Evolutionary conservation across 2,797 vertebrate species (phyloP).

Genomic region (Scarus forsteni): DNA sequence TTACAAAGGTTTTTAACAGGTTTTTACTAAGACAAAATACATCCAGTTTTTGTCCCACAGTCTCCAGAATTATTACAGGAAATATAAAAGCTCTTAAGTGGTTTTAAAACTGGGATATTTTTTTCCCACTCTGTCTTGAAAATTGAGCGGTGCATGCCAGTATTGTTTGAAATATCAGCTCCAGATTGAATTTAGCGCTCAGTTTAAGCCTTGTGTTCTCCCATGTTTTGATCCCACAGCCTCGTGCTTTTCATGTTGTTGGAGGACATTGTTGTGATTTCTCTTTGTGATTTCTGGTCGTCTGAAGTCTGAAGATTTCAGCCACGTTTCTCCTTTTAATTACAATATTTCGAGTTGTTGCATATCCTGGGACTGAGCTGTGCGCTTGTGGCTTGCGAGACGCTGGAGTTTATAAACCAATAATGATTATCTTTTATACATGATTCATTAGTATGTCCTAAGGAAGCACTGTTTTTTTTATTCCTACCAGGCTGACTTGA

Average conservation of each 20-base stretch:
- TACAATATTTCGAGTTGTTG: slow-evolving; percentile 82
- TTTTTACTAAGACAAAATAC: slow-evolving; percentile 20
- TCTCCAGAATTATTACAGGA: slow-evolving; percentile 18
- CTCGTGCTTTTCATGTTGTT: slow-evolving; percentile 9
- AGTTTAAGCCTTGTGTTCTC: slow-evolving; percentile 12
- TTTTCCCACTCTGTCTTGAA: background rate
- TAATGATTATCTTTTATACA: slow-evolving; percentile 86
- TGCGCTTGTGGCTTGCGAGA: slow-evolving; percentile 79
- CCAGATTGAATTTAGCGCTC: background rate
- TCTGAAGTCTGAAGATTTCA: slow-evolving; percentile 56
- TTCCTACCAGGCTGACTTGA: slow-evolving; percentile 78
- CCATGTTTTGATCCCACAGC: slow-evolving; percentile 15
- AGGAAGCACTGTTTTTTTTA: slow-evolving; percentile 74
- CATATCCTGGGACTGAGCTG: slow-evolving; percentile 79
- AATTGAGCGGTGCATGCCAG: slow-evolving; percentile 4
- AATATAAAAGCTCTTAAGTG: slow-evolving; percentile 5
- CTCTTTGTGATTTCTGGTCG: slow-evolving; percentile 31
- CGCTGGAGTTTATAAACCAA: slow-evolving; percentile 81
- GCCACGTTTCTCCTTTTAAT: slow-evolving; percentile 79
- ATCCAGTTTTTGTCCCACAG: slow-evolving; percentile 5
- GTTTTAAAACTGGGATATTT: slow-evolving; percentile 13
- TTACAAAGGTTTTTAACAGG: too few relatives aligned
- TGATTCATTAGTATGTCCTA: slow-evolving; percentile 86
- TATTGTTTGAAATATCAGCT: background rate
- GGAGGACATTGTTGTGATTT: slow-evolving; percentile 20